A percentile compares a stretch with the other conserved stretches of the same genome.
Conservation (phyloP, 2,113 vertebrate genomes). For the Gracilinanus agilis region DNA sequence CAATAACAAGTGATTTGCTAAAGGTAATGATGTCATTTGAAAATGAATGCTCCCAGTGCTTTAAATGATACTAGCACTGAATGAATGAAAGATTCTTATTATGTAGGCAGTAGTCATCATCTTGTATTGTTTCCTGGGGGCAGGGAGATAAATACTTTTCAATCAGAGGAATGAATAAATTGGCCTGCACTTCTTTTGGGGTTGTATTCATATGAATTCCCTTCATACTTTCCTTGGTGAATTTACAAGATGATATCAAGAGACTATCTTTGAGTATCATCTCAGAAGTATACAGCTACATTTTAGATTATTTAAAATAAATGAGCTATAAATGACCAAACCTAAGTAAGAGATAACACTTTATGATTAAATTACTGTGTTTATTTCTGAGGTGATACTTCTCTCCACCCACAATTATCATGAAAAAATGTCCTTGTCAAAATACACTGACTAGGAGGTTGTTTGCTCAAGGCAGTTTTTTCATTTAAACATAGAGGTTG, state of each 20-base stretch:
- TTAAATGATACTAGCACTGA: background rate
- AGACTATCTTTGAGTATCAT: no score
- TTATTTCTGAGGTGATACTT: no score
- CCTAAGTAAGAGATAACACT: no score
- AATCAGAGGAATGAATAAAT: background rate
- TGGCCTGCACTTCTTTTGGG: background rate
- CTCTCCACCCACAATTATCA: no score
- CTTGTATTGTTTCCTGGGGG: background rate
- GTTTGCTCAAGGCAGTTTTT: no score
- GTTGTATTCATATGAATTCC: constrained; percentile 17
- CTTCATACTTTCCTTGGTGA: constrained; percentile 28
- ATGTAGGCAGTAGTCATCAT: background rate
- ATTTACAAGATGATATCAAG: accelerated
- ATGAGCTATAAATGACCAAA: no score
- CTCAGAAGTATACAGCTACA: no score
- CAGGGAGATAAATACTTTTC: background rate
- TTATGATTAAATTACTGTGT: no score
- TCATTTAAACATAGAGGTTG: no score
- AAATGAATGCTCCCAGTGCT: background rate
- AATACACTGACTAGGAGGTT: no score
- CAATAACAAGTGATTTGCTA: constrained; percentile 17
- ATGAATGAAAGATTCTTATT: constrained; percentile 28
- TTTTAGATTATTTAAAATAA: no score
- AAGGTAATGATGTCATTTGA: constrained; percentile 35
- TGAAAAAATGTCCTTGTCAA: no score